phyloP scores from a whole-genome alignment of 2,888 invertebrate genomes.

The Mythimna pallens region DNA sequence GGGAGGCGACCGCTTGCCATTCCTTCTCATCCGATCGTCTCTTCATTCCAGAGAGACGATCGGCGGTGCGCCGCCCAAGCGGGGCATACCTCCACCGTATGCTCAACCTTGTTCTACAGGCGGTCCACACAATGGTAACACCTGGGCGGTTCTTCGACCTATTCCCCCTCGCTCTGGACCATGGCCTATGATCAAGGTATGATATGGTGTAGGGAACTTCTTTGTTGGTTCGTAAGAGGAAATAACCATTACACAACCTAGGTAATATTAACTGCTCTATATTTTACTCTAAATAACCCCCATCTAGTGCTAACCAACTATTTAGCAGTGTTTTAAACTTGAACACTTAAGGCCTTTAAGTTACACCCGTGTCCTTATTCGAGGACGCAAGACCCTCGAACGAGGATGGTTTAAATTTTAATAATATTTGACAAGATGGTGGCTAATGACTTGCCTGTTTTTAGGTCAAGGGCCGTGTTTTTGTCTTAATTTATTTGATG shows the following conservation, averaged over 20 bases:
- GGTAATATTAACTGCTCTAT: slow-evolving; percentile 10
- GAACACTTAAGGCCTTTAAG: slow-evolving; percentile 37
- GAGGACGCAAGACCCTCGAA: background rate
- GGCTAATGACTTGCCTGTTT: slow-evolving; percentile 4
- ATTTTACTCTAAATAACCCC: slow-evolving; percentile 28
- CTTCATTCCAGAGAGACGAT: no score
- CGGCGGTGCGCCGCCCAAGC: no score
- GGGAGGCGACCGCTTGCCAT: no score
- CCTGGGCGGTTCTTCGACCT: no score
- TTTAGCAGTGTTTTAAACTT: slow-evolving; percentile 61
- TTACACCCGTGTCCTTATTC: slow-evolving; percentile 56
- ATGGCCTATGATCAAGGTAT: no score
- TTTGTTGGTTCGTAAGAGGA: background rate
- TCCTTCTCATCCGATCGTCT: no score
- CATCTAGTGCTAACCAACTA: slow-evolving; percentile 44
- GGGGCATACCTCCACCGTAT: no score
- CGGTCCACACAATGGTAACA: no score
- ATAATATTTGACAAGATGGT: slow-evolving; percentile 34
- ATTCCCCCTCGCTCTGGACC: no score
- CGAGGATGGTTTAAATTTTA: slow-evolving; percentile 28
- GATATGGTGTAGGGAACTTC: no score
- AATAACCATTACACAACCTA: slow-evolving; percentile 10
- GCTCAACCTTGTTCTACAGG: no score
- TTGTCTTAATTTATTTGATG: slow-evolving; percentile 21
- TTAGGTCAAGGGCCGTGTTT: slow-evolving; percentile 23